phyloP scores from a whole-genome alignment of 1,140 invertebrate genomes.

The Pseudoatta argentina region DNA sequence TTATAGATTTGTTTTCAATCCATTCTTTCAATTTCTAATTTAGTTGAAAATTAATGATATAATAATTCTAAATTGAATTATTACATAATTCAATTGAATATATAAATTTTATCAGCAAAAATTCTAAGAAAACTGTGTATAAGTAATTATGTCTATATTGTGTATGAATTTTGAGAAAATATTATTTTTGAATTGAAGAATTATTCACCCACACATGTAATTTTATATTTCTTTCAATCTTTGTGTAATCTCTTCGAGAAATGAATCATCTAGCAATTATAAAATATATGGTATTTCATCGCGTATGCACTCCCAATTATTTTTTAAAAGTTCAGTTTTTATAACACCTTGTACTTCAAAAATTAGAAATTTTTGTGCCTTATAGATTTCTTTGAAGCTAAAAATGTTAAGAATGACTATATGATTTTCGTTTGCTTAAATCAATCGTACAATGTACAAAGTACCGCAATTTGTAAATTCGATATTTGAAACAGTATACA shows the following conservation, averaged over 20 bases:
- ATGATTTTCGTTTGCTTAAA: slow-evolving; percentile 10
- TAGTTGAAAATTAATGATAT: neutral
- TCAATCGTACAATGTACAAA: neutral
- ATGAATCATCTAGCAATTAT: slow-evolving; percentile 1
- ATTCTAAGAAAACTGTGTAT: neutral
- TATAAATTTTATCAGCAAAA: neutral
- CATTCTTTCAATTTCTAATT: slow-evolving; percentile 12
- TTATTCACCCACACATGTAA: neutral
- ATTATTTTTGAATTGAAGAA: slow-evolving; percentile 10
- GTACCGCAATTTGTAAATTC: neutral
- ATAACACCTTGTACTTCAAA: slow-evolving; percentile 25
- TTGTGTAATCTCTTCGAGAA: slow-evolving; percentile 1
- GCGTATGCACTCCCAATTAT: neutral
- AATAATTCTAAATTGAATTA: too few relatives aligned
- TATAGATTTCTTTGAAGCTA: slow-evolving; percentile 7
- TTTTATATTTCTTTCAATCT: neutral
- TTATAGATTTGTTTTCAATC: slow-evolving; percentile 6
- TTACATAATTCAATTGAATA: neutral
- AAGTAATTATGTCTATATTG: neutral
- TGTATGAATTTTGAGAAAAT: slow-evolving; percentile 27
- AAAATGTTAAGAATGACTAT: neutral
- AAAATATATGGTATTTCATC: neutral
- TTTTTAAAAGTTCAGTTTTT: neutral
- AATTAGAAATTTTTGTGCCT: neutral
- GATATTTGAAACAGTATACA: neutral